A percentile compares a stretch with the other conserved stretches of the same genome.
phyloP scores from a whole-genome alignment of 2,113 vertebrate genomes.

The Brienomyrus longianalis region DNA sequence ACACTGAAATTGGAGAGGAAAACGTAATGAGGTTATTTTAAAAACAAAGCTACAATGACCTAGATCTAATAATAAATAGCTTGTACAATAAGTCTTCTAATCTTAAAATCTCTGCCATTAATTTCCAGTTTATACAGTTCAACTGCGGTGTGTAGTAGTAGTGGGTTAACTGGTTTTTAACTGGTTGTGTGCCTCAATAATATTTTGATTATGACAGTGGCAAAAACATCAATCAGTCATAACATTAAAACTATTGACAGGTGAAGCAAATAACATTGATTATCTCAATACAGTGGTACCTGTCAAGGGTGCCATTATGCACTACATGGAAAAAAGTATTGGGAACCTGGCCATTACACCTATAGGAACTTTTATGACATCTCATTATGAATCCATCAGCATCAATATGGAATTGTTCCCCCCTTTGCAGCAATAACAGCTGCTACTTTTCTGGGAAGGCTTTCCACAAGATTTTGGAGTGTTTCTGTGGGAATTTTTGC shows the following conservation, averaged over 20 bases:
- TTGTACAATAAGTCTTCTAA: not conserved
- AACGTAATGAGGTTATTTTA: constrained; percentile 1
- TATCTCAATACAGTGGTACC: not conserved
- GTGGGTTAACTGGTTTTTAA: not conserved
- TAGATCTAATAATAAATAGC: not conserved
- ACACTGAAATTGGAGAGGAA: not conserved
- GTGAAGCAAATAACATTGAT: not conserved
- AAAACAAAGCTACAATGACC: not conserved
- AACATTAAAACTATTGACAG: not conserved
- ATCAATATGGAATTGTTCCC: not conserved
- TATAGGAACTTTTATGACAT: not conserved
- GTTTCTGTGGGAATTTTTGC: not conserved
- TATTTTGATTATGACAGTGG: not conserved
- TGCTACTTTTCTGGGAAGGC: not conserved
- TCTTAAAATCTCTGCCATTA: not conserved
- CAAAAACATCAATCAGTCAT: not conserved
- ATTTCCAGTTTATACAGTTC: not conserved
- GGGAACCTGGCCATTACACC: not conserved
- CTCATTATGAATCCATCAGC: not conserved
- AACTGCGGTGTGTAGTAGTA: not conserved
- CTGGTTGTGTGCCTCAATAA: not conserved
- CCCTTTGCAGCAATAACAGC: not conserved
- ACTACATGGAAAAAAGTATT: not conserved
- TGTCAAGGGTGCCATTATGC: not conserved
- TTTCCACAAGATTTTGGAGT: not conserved